Evolutionary conservation across 1,140 invertebrate genomes (phyloP).

Genomic region (Archivesica marissinica): DNA sequence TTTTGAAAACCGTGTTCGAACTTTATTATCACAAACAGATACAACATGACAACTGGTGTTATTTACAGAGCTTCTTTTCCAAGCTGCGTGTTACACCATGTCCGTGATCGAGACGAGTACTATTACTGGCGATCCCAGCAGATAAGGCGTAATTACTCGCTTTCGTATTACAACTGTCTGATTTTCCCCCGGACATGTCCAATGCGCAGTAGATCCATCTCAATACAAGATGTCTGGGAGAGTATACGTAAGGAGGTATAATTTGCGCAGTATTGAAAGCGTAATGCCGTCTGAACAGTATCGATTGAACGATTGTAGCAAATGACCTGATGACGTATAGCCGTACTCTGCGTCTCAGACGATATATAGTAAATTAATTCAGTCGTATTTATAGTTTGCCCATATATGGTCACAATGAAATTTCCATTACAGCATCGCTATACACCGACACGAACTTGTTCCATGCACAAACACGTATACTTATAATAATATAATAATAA

Average conservation of each 20-base stretch:
- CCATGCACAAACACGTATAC: no score
- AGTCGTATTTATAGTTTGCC: no score
- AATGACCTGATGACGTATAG: no score
- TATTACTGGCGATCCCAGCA: no score
- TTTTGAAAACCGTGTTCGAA: background rate
- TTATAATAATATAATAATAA: no score
- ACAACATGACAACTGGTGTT: background rate
- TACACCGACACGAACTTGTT: no score
- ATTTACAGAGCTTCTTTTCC: background rate
- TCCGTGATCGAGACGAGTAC: background rate
- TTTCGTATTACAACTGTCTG: background rate
- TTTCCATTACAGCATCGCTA: no score
- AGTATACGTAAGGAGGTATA: background rate
- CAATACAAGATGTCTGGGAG: background rate
- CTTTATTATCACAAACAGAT: background rate
- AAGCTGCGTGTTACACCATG: background rate
- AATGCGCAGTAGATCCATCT: background rate
- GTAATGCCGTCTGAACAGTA: background rate
- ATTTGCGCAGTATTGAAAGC: constrained; percentile 1
- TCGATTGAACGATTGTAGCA: background rate
- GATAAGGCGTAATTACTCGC: background rate
- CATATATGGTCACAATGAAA: no score
- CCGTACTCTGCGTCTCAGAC: no score
- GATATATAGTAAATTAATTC: no score
- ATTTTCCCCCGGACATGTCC: constrained; percentile 1